Base-by-base conservation (phyloP, 2,113 vertebrate species). In the Macrotis lagotis region DNA sequence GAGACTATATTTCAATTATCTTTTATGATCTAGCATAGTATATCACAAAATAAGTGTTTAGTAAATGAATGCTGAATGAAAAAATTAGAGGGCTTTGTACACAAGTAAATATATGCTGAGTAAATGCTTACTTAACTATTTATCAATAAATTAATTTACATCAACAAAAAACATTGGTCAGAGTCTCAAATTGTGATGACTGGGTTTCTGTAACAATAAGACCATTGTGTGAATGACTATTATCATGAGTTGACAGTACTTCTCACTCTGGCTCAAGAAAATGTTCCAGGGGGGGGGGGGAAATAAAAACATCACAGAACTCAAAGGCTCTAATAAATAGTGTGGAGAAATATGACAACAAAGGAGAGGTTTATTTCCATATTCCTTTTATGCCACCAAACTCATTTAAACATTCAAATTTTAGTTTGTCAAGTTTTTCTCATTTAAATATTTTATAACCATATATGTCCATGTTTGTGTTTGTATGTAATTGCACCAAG, bases 271-370 rank as follows among this genome's bases (percentile, higher is more conserved):
- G 37, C 14, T 74, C 16, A 74, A 16, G 5, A 12, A 74, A 74
- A 74, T 74, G 4, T 74, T 16, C 37, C 66, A 74, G 37, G 37
- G 2, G 3, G 19, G 3, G 19, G 19, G 14, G 37, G 37, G 22
- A 74, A 74, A 19, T 25, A 25, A 31, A 95, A 93, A 37, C 91
- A 83, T 6, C 66, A 90, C 19, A 51, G 96, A 96, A 92, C 48
- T 19, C 28, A 59, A 59, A 59, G 28, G 28, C 28, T 89, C 49
- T 90, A 51, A 51, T 49, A 51, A 50, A 51, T n/a, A 44, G 55
- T 22, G 74, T 94, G 44, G 53, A 88, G 48, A 94, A 93, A 55
- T 19, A 94, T 48, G 31, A 49, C 66, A 83, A 90, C 1, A 93
- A 7, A n/a, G 66, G 12, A n/a, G 66, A 14, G 12, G 44, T 37